Percentiles rank a stretch among this genome's conserved stretches.
Evolutionary conservation across 2,797 vertebrate species (phyloP).

Genomic region (Euphonia xanthogaster): DNA sequence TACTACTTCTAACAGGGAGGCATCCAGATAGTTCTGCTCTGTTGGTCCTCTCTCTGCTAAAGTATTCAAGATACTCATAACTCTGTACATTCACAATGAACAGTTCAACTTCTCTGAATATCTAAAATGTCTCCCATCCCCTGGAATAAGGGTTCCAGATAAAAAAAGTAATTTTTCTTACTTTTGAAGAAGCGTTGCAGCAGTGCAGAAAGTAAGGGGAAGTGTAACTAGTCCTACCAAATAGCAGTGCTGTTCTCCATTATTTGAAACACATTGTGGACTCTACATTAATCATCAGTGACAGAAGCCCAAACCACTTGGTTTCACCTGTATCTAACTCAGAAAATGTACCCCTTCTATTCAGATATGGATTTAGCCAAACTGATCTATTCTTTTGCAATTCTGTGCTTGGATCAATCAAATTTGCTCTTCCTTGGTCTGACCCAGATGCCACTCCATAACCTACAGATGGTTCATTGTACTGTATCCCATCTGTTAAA

Average conservation of each 20-base stretch:
- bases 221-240: not conserved
- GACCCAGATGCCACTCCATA: constrained; percentile 53
- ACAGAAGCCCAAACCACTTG: not conserved
- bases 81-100: not conserved
- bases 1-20: not conserved
- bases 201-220: not conserved
- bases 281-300: not conserved
- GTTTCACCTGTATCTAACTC: not conserved
- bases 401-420: not conserved
- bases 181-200: not conserved
- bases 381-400: constrained; percentile 4
- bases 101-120: not conserved
- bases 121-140: not conserved
- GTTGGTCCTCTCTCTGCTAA: not conserved
- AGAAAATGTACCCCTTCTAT: not conserved
- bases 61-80: not conserved
- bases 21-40: not conserved
- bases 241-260: not conserved
- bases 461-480: constrained; percentile 64
- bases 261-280: not conserved
- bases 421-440: constrained; percentile 41
- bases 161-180: not conserved
- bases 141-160: not conserved
- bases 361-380: not conserved
- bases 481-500: constrained; percentile 61